Evolutionary conservation across 2,888 invertebrate species (phyloP).

Genomic region (Liposcelis brunnea): DNA sequence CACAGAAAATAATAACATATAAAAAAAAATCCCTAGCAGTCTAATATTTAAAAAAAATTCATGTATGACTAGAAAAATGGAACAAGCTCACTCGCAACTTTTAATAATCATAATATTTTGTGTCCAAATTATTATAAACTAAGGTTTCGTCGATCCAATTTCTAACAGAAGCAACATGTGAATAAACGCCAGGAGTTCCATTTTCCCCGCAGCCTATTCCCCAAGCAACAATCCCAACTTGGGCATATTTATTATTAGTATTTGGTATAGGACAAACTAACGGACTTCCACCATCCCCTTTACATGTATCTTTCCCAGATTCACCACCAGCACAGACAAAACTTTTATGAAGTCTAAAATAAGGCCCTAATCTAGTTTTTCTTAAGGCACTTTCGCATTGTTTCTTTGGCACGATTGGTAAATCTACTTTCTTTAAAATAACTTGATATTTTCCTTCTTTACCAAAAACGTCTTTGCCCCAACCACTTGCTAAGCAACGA

Average conservation of each 20-base stretch:
- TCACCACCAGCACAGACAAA: conserved; percentile 67
- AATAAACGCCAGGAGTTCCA: conserved; percentile 63
- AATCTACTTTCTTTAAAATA: conserved; percentile 53
- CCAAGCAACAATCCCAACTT: conserved; percentile 73
- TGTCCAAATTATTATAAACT: conserved; percentile 27
- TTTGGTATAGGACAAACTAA: conserved; percentile 44
- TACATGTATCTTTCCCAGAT: conserved; percentile 55
- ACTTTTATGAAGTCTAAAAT: conserved; percentile 46
- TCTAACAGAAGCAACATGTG: conserved; percentile 46
- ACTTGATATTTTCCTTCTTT: conserved; percentile 44
- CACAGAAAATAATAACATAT: too few species aligned
- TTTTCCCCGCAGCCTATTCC: conserved; percentile 67
- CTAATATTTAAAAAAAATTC: too few species aligned
- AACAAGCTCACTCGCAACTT: too few species aligned
- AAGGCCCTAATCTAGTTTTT: conserved; percentile 43
- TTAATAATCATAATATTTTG: conserved; percentile 1
- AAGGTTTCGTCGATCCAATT: conserved; percentile 55
- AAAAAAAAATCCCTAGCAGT: too few species aligned
- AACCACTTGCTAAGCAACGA: conserved; percentile 56
- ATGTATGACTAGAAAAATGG: neutral
- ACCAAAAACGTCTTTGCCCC: conserved; percentile 64
- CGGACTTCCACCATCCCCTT: conserved; percentile 67
- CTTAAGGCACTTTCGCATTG: conserved; percentile 43
- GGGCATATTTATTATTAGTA: conserved; percentile 39
- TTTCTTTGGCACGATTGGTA: conserved; percentile 43